Percentiles rank a stretch among this genome's conserved stretches.
Evolutionary conservation across 1,140 invertebrate species (phyloP).

Genomic region (Heliconius hermathena): DNA sequence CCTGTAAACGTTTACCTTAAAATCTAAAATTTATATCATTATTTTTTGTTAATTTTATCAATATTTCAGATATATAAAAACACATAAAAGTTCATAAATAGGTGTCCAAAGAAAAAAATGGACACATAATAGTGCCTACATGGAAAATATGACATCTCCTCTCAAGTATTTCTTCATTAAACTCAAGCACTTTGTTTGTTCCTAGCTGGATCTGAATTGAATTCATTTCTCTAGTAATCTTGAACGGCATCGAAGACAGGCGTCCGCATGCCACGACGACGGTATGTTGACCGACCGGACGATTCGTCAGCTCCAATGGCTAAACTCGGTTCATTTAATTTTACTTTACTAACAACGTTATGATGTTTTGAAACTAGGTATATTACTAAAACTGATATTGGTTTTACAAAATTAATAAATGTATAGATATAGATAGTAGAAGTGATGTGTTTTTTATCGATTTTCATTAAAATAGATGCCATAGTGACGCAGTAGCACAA

Average conservation of each 20-base stretch:
- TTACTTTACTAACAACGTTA: constrained; percentile 36
- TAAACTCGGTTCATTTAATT: constrained; percentile 45
- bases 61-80: not conserved
- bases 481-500: too few relatives aligned
- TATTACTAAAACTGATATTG: not conserved
- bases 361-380: constrained; percentile 22
- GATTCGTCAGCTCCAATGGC: constrained; percentile 38
- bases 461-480: too few relatives aligned
- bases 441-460: not conserved
- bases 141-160: not conserved
- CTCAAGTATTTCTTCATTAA: constrained; percentile 45
- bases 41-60: too few relatives aligned
- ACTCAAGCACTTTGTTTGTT: constrained; percentile 41
- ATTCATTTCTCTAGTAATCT: constrained; percentile 29
- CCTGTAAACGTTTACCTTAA: too few relatives aligned
- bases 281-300: constrained; percentile 38
- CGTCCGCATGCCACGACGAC: constrained; percentile 19
- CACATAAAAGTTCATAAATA: not conserved
- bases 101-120: not conserved
- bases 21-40: too few relatives aligned
- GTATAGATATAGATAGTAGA: too few relatives aligned
- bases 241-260: constrained; percentile 19
- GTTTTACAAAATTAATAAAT: not conserved
- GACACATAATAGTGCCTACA: not conserved
- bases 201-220: constrained; percentile 29